Base-by-base conservation (phyloP, 2,888 invertebrate species). In the Leistus spinibarbis region DNA sequence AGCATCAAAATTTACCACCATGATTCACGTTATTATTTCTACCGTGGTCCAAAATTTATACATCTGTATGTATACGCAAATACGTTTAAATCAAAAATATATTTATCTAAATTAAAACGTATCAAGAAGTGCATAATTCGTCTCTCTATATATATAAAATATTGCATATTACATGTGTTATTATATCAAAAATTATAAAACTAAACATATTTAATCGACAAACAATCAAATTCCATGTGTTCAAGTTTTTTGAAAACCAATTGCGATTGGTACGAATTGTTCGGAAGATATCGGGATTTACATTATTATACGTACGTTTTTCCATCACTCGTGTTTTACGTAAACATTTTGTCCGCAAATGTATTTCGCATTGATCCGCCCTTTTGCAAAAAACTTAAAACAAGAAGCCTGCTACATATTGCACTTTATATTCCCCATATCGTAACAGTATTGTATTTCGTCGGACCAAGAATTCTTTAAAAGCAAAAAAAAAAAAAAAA, bases 171-270 rank as follows among this genome's bases (percentile, higher is more conserved):
- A 62, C 67, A 73, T 54, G 73, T 73, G 67, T 73, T 40, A 64
- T 20, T 19, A 64, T 64, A 73, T 73, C 17, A 57, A 72, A 10
- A 60, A 60, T 60, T 65, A 72, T 63, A 23, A 20, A 71, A 71
- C 16, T 65, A 67, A 23, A 73, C 60, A 62, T 73, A 60, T 73
- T 73, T 67, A 73, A 23, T 73, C 67, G 40, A 67, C 73, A 72
- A 72, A 72, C 72, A 73, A 73, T 73, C 73, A 73, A 73, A 73
- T 67, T 73, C 60, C 54, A 73, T 73, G 73, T 73, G 73, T 73
- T 73, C 73, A 73, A 60, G 27, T 67, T 67, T 66, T 67, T 40
- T 40, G 7, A n/a, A n/a, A 40, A 40, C 40, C 40, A 40, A 13
- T 1, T 2, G 13, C 13, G 40, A 40, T 40, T 40, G 40, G 40